Conservation (phyloP, 2,113 vertebrate genomes). For the Thalassarche chlororhynchos region DNA sequence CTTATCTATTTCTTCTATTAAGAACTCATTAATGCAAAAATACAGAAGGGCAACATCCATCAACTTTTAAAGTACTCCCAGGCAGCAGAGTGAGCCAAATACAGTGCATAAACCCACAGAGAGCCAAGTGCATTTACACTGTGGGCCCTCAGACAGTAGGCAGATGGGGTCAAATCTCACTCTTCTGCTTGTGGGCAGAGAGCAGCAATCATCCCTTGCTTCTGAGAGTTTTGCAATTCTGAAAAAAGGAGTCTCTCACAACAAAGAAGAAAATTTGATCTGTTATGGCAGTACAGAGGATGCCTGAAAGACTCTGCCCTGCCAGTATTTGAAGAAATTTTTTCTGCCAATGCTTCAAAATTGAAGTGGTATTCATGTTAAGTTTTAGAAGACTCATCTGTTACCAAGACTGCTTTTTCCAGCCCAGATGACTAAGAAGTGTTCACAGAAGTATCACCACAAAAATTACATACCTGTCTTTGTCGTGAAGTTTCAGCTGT, state of each 20-base stretch:
- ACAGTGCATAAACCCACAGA: background rate
- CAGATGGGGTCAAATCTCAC: background rate
- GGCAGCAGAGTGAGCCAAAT: background rate
- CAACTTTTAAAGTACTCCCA: background rate
- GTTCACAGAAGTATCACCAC: background rate
- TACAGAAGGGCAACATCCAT: background rate
- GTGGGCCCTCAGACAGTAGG: background rate
- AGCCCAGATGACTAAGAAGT: background rate
- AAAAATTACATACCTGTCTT: slow-evolving; percentile 80
- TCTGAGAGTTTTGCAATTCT: background rate
- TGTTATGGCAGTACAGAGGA: background rate
- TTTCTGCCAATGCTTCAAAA: background rate
- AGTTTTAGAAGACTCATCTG: background rate
- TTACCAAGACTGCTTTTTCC: background rate
- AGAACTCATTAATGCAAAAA: background rate
- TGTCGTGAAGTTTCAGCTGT: slow-evolving; percentile 73
- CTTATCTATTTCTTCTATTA: background rate
- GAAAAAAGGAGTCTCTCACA: background rate
- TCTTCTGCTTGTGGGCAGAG: background rate
- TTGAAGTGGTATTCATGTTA: background rate
- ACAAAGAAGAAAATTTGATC: background rate
- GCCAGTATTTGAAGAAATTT: background rate
- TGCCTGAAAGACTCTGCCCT: background rate
- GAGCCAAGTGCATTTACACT: background rate
- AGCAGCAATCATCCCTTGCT: background rate